phyloP scores from a whole-genome alignment of 92 coral and sea anemone genomes.

The Actinernus sp. region DNA sequence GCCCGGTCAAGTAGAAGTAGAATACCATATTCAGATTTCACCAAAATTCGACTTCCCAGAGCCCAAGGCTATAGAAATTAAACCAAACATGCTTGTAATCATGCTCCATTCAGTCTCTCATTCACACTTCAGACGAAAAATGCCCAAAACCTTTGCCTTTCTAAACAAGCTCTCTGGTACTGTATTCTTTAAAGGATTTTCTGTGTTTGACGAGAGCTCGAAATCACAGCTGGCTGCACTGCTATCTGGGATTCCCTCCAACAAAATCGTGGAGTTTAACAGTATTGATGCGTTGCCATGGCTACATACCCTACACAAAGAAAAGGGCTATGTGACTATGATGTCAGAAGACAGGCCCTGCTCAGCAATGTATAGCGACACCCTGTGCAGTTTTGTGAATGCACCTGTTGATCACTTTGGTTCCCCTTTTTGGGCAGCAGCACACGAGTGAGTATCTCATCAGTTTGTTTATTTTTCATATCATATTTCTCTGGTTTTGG shows the following conservation, averaged over 20 bases:
- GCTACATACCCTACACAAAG: constrained; percentile 76
- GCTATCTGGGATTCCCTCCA: constrained; percentile 41
- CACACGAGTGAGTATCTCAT: constrained; percentile 52
- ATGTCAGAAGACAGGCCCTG: constrained; percentile 74
- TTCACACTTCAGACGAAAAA: constrained; percentile 54
- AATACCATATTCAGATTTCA: constrained; percentile 58
- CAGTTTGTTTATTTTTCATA: too few relatives aligned
- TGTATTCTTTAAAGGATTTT: constrained; percentile 53
- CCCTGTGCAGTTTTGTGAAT: constrained; percentile 58
- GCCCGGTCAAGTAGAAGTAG: constrained; percentile 24
- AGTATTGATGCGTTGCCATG: constrained; percentile 65
- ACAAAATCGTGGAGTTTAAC: constrained; percentile 10
- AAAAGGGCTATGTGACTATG: constrained; percentile 79
- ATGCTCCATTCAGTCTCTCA: constrained; percentile 60
- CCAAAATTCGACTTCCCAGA: constrained; percentile 58
- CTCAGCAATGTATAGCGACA: constrained; percentile 65
- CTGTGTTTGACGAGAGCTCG: constrained; percentile 67
- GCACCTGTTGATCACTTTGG: constrained; percentile 79
- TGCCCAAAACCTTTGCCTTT: constrained; percentile 45
- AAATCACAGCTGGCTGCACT: constrained; percentile 57
- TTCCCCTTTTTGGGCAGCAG: constrained; percentile 82
- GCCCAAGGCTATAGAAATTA: constrained; percentile 30
- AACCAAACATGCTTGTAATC: constrained; percentile 44
- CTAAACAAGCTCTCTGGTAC: constrained; percentile 21
- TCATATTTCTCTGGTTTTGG: too few relatives aligned